Base-by-base conservation (phyloP, 2,113 vertebrate species). In the Epinephelus moara region DNA sequence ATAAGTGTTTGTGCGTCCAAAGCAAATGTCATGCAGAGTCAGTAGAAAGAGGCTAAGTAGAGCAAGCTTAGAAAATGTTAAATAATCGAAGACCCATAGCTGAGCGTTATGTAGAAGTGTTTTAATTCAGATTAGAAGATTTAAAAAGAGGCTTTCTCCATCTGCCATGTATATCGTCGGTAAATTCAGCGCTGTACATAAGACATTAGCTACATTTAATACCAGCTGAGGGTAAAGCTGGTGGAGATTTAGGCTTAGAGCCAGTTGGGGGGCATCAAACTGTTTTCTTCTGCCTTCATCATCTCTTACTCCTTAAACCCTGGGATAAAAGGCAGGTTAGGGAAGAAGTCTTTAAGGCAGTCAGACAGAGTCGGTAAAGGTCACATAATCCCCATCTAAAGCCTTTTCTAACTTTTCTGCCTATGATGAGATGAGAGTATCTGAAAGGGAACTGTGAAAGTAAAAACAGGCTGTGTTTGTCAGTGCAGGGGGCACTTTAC, bases 331-430 rank as follows among this genome's bases (percentile, higher is more conserved):
- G 13, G 19, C 14, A 66, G 57, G 57, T 57, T 61, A 14, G 27
- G 10, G 47, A 78, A 80, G 79, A 10, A 64, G 45, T 64, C 6
- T 33, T 45, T 8, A 2, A 17, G 59, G 42, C 7, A 78, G 42
- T 50, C 33, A 27, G 33, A 80, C 56, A 67, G n/a, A 81, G 50
- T 80, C 64, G 52, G 73, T 55, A 80, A 76, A 74, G 59, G 63
- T 86, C 42, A 78, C 30, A 40, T 74, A 81, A 87, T 83, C 57
- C 9, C 64, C 70, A 17, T 66, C 10, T 30, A 61, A 85, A 64
- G 55, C 14, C 27, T 70, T 68, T 81, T 70, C 30, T 14, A 57
- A 68, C 21, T 50, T 50, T 67, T 78, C 23, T 42, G 19, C 14
- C 23, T 18, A 3, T 69, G 47, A 66, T 7, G 11, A 27, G 21